Percentiles rank a stretch among this genome's conserved stretches.
Evolutionary conservation across 2,113 vertebrate species (phyloP).

Genomic region (Rutilus rutilus): DNA sequence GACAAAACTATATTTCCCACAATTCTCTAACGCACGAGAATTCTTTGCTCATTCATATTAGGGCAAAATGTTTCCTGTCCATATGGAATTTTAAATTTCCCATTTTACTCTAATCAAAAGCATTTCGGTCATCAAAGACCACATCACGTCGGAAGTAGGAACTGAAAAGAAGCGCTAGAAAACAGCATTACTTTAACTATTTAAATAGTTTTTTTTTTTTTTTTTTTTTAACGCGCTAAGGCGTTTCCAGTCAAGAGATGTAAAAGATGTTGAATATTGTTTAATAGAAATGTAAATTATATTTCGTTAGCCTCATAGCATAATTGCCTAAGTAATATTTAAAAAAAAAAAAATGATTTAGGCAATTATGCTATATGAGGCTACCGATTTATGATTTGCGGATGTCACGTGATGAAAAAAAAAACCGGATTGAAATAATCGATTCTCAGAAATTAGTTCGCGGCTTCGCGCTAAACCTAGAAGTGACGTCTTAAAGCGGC

Average conservation of each 20-base stretch:
- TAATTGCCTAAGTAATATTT: too few relatives aligned
- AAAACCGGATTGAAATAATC: neutral
- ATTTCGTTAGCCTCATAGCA: too few relatives aligned
- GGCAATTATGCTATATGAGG: too few relatives aligned
- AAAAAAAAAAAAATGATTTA: too few relatives aligned
- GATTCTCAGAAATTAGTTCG: neutral
- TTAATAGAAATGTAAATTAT: neutral
- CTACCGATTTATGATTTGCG: too few relatives aligned
- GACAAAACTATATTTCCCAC: too few relatives aligned
- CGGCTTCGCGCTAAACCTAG: neutral
- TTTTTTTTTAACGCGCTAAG: neutral
- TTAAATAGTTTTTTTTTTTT: neutral
- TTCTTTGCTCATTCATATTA: too few relatives aligned
- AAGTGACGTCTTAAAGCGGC: constrained; percentile 56
- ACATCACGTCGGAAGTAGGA: neutral
- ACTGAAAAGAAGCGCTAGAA: neutral
- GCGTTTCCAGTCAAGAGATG: too few relatives aligned
- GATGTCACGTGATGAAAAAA: too few relatives aligned
- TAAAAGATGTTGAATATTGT: neutral
- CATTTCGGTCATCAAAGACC: neutral
- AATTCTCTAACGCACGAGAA: too few relatives aligned
- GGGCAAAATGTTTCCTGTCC: too few relatives aligned
- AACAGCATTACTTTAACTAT: neutral
- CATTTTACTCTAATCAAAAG: neutral
- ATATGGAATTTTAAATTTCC: too few relatives aligned